Conservation (phyloP, 2,797 vertebrate species). For the Erpetoichthys calabaricus region DNA sequence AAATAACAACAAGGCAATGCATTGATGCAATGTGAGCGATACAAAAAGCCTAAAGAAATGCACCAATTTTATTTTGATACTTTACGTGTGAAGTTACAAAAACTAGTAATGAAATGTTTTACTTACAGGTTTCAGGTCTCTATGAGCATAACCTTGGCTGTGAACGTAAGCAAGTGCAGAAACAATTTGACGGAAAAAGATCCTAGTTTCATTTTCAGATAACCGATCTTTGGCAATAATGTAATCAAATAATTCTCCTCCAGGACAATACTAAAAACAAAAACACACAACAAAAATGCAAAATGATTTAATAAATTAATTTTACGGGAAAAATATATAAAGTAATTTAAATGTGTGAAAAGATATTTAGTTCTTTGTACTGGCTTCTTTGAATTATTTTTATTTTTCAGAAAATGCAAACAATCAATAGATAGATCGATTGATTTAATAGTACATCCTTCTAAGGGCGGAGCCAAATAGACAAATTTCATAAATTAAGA, state of each 20-base stretch:
- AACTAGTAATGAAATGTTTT: neutral
- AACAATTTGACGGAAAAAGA: conserved; percentile 86
- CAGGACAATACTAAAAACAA: conserved; percentile 70
- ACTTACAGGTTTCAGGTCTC: conserved; percentile 87
- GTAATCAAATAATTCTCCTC: conserved; percentile 90
- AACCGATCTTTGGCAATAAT: conserved; percentile 83
- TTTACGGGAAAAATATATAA: conserved; percentile 1
- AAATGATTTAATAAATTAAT: conserved; percentile 5
- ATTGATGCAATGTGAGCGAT: too few species aligned
- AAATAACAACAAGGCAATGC: too few species aligned
- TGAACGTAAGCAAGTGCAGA: conserved; percentile 84
- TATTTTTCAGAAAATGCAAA: too few species aligned
- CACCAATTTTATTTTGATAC: too few species aligned
- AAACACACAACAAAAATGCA: conserved; percentile 5
- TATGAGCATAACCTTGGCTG: conserved; percentile 82
- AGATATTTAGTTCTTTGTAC: neutral
- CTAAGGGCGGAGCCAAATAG: too few species aligned
- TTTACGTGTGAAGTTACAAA: too few species aligned
- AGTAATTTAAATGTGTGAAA: neutral
- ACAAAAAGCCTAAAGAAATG: too few species aligned
- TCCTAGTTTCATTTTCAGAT: conserved; percentile 72
- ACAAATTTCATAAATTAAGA: too few species aligned
- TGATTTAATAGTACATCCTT: too few species aligned
- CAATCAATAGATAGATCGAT: too few species aligned
- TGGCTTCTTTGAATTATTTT: too few species aligned